A percentile compares a stretch with the other conserved stretches of the same genome.
Evolutionary conservation across 1,140 invertebrate genomes (phyloP).

Genomic region (Dinoponera quadriceps): DNA sequence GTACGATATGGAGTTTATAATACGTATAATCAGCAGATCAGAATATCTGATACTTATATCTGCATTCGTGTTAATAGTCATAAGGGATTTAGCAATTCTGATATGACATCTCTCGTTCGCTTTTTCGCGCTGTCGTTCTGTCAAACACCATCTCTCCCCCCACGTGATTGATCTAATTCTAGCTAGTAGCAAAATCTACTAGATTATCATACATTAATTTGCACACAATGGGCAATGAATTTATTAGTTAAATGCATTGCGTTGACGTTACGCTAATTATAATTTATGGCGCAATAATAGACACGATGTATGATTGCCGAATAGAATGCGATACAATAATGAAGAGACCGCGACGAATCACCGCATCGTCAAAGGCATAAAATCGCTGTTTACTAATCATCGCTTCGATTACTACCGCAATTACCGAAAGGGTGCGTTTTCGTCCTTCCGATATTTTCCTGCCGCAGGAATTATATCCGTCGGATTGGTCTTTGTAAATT

Average conservation of each 20-base stretch:
- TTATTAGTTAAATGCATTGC: slow-evolving; percentile 73
- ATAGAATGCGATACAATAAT: slow-evolving; percentile 51
- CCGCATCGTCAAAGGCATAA: background rate
- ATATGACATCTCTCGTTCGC: slow-evolving; percentile 57
- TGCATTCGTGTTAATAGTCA: slow-evolving; percentile 46
- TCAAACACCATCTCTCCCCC: slow-evolving; percentile 48
- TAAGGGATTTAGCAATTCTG: slow-evolving; percentile 44
- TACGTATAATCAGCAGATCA: slow-evolving; percentile 59
- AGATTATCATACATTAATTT: slow-evolving; percentile 76
- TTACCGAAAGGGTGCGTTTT: background rate
- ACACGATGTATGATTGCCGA: slow-evolving; percentile 62
- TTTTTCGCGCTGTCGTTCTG: slow-evolving; percentile 58
- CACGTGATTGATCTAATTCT: slow-evolving; percentile 66
- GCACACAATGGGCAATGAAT: slow-evolving; percentile 68
- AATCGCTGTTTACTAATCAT: slow-evolving; percentile 4
- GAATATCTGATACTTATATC: slow-evolving; percentile 54
- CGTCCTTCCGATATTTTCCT: background rate
- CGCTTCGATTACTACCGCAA: background rate
- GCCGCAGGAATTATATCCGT: no score
- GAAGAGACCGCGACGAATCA: background rate
- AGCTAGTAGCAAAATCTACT: slow-evolving; percentile 61
- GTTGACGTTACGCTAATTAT: slow-evolving; percentile 69
- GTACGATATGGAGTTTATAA: slow-evolving; percentile 42
- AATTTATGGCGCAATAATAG: slow-evolving; percentile 74
- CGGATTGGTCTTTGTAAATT: no score